Evolutionary conservation across 1,140 invertebrate species (phyloP).

Genomic region (Tetramorium alpestre): DNA sequence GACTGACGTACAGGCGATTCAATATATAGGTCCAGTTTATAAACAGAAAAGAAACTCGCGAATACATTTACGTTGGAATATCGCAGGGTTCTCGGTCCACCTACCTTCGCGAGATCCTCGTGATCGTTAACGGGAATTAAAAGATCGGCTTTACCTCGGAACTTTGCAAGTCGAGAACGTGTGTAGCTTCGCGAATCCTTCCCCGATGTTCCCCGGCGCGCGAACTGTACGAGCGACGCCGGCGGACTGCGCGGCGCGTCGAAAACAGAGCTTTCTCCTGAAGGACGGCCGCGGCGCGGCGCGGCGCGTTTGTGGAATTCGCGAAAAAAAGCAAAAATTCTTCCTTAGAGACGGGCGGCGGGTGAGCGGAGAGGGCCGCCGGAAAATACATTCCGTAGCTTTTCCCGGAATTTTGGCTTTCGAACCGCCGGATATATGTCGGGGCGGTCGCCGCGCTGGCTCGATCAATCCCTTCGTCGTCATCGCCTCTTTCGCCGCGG

Average conservation of each 20-base stretch:
- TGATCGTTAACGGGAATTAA: background rate
- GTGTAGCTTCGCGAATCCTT: too few species aligned
- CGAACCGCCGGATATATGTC: too few species aligned
- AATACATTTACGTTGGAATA: background rate
- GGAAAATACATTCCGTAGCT: conserved; percentile 52
- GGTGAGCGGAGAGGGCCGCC: background rate
- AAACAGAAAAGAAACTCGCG: background rate
- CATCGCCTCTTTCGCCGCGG: background rate
- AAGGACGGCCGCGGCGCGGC: conserved; percentile 64
- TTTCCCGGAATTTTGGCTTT: conserved; percentile 44
- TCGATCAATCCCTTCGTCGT: background rate
- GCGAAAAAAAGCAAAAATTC: conserved; percentile 63
- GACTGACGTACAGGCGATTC: background rate
- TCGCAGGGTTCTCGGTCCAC: background rate
- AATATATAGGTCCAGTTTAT: background rate
- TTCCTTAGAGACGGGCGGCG: conserved; percentile 35
- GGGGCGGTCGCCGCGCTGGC: background rate
- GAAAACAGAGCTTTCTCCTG: conserved; percentile 66
- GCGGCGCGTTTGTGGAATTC: conserved; percentile 68
- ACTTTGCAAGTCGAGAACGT: too few species aligned
- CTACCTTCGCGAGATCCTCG: background rate
- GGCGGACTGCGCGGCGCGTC: conserved; percentile 40
- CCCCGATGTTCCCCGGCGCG: background rate
- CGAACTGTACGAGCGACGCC: background rate
- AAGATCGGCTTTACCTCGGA: background rate